A percentile compares a stretch with the other conserved stretches of the same genome.
Evolutionary conservation across 2,888 invertebrate genomes (phyloP).

Genomic region (Sarcophaga subvicina): DNA sequence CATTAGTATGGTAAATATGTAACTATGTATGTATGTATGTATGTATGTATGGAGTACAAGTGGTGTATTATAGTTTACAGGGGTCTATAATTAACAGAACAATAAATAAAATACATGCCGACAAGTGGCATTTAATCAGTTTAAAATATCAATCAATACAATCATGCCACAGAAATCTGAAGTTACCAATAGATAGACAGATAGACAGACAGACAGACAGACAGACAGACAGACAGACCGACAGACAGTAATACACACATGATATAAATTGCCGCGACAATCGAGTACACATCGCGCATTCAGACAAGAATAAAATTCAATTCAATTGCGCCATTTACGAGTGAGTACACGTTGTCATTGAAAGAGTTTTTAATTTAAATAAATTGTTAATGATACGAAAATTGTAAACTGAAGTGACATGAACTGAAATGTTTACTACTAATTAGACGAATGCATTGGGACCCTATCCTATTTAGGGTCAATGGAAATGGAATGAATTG

Average conservation of each 20-base stretch:
- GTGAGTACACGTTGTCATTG: slow-evolving; percentile 6
- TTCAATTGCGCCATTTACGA: background rate
- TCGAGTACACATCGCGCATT: background rate
- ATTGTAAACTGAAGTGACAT: background rate
- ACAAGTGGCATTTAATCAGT: slow-evolving; percentile 70
- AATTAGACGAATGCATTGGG: background rate
- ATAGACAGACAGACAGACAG: slow-evolving; percentile 10
- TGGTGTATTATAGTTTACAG: background rate
- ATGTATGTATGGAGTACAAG: background rate
- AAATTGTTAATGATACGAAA: slow-evolving; percentile 37
- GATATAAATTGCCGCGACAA: slow-evolving; percentile 57
- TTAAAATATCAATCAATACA: slow-evolving; percentile 69
- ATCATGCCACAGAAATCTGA: slow-evolving; percentile 63
- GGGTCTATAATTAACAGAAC: slow-evolving; percentile 53
- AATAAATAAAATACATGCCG: slow-evolving; percentile 65
- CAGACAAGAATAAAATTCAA: slow-evolving; percentile 9
- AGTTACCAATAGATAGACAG: slow-evolving; percentile 50
- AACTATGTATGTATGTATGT: background rate
- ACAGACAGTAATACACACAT: slow-evolving; percentile 21
- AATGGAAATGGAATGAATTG: too few relatives aligned
- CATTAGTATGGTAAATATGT: background rate
- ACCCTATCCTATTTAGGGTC: background rate
- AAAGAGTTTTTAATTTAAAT: slow-evolving; percentile 38
- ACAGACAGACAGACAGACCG: slow-evolving; percentile 16
- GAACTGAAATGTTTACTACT: background rate